Evolutionary conservation across 2,113 vertebrate species (phyloP).

Genomic region (Rhinichthys klamathensis): DNA sequence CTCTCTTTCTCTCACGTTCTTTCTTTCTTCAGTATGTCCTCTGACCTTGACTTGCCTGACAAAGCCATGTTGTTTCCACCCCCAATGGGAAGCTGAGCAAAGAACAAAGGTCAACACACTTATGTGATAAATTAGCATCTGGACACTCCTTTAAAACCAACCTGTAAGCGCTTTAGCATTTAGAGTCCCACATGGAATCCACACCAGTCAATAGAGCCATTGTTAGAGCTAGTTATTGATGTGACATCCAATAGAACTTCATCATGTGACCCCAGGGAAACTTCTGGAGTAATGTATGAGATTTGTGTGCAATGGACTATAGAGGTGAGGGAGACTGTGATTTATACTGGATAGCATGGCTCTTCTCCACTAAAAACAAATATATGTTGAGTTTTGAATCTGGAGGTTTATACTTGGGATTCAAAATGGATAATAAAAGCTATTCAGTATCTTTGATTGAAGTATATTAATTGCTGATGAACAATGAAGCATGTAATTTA

Average conservation of each 20-base stretch:
- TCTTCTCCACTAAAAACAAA: background rate
- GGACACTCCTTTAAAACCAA: conserved; percentile 45
- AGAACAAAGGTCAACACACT: conserved; percentile 50
- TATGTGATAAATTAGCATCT: conserved; percentile 54
- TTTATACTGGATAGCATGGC: background rate
- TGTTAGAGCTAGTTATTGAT: conserved; percentile 44
- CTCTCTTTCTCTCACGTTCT: background rate
- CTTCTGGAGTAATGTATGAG: conserved; percentile 36
- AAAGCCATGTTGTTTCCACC: conserved; percentile 24
- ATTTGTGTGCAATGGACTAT: background rate
- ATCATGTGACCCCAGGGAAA: conserved; percentile 13
- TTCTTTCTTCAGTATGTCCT: background rate
- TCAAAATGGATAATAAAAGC: background rate
- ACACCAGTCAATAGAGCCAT: conserved; percentile 46
- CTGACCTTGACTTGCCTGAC: conserved; percentile 34
- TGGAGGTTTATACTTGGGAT: conserved; percentile 1
- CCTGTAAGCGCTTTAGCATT: conserved; percentile 38
- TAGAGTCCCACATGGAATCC: conserved; percentile 37
- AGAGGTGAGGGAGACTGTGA: background rate
- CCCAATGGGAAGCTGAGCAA: conserved; percentile 8
- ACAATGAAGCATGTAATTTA: background rate
- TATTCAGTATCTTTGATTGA: background rate
- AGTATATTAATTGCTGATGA: background rate
- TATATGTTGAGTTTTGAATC: background rate
- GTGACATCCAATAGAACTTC: conserved; percentile 45